These are phyloP conservation scores for Xyrichtys novacula DNA, from an alignment of 2,797 vertebrate species.

Conservation along the genomic window DNA sequence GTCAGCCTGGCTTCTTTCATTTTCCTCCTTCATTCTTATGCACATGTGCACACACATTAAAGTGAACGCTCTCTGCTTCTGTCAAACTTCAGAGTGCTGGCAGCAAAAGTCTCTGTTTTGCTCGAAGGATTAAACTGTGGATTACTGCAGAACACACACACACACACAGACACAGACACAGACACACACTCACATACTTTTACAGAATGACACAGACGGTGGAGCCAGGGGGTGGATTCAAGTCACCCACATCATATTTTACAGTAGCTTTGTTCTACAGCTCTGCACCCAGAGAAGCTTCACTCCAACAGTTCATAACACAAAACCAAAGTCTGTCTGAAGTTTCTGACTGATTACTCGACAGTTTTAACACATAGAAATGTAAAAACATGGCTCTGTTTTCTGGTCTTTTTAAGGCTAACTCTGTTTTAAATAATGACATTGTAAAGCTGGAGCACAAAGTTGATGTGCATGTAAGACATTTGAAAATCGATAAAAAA, in stretches of 20 bases:
- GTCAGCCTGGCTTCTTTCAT: slow-evolving; percentile 20
- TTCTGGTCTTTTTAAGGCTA: slow-evolving; percentile 1
- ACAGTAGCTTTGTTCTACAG: slow-evolving; percentile 62
- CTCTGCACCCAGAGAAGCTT: slow-evolving; percentile 45
- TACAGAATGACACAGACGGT: slow-evolving; percentile 17
- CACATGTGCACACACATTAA: not conserved
- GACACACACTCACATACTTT: slow-evolving; percentile 14
- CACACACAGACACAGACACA: not conserved
- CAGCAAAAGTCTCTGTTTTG: slow-evolving; percentile 47
- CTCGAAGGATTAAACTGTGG: slow-evolving; percentile 65
- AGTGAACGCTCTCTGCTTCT: slow-evolving; percentile 27
- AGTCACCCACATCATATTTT: slow-evolving; percentile 45
- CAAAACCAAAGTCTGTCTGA: slow-evolving; percentile 23
- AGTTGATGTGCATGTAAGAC: no score
- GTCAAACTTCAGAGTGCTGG: slow-evolving; percentile 29
- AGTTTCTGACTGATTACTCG: slow-evolving; percentile 23
- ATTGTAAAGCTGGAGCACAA: no score
- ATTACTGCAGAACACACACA: slow-evolving; percentile 56
- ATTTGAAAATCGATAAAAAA: no score
- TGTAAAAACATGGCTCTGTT: not conserved
- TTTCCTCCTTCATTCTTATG: not conserved
- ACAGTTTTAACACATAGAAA: slow-evolving; percentile 11
- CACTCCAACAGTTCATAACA: slow-evolving; percentile 21
- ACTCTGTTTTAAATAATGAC: no score
- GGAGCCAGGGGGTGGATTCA: slow-evolving; percentile 5